Conservation (phyloP, 2,113 vertebrate species). For the Chionodraco myersi region DNA sequence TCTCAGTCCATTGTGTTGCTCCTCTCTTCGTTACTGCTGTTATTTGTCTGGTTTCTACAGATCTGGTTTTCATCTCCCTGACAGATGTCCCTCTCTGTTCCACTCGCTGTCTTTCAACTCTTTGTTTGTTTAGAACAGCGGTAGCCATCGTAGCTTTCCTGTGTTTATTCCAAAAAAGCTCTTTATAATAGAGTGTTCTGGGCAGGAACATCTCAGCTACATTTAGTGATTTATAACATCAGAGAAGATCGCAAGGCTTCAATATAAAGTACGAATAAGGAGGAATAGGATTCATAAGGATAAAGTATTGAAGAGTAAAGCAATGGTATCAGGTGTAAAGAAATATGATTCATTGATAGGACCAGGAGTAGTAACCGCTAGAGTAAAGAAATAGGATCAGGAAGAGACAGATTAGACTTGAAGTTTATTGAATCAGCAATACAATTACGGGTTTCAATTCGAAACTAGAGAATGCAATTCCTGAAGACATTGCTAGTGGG, state of each 20-base stretch:
- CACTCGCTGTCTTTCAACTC: neutral
- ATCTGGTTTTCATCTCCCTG: slow-evolving; percentile 33
- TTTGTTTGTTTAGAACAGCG: slow-evolving; percentile 10
- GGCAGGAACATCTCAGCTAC: neutral
- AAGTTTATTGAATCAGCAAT: neutral
- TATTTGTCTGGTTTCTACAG: neutral
- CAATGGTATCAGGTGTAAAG: neutral
- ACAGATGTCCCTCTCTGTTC: slow-evolving; percentile 4
- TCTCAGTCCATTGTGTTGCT: neutral
- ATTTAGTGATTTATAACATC: neutral
- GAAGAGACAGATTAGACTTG: neutral
- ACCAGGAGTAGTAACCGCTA: too few species aligned
- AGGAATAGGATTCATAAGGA: too few species aligned
- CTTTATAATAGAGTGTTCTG: neutral
- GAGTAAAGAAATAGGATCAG: neutral
- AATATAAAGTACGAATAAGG: neutral
- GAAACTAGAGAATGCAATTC: too few species aligned
- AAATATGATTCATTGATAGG: too few species aligned
- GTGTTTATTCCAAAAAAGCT: neutral
- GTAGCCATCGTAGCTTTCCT: neutral
- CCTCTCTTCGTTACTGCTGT: neutral
- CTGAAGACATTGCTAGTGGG: too few species aligned
- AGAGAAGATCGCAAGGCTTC: too few species aligned
- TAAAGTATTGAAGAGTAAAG: neutral
- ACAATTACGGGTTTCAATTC: neutral